Percentiles rank a stretch among this genome's conserved stretches.
phyloP scores from a whole-genome alignment of 2,888 invertebrate genomes.

The Drosophila engyochracea region DNA sequence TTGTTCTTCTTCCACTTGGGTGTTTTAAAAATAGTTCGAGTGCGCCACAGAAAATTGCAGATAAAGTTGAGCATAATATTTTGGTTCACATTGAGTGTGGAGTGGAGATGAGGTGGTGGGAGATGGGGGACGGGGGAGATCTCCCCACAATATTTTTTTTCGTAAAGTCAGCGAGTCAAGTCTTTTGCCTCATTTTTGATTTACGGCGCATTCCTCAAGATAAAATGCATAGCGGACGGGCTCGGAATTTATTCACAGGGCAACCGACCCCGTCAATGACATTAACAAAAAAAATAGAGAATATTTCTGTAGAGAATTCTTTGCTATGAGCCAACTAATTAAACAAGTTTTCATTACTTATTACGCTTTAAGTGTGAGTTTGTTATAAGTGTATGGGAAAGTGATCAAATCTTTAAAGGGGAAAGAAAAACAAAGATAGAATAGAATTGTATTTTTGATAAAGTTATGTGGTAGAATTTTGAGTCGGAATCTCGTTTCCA shows the following conservation, averaged over 20 bases:
- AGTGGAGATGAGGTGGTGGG: not conserved
- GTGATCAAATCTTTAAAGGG: not conserved
- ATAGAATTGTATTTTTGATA: not conserved
- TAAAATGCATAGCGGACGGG: conserved; percentile 41
- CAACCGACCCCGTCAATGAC: conserved; percentile 31
- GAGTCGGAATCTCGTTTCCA: not conserved
- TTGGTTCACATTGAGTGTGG: conserved; percentile 17
- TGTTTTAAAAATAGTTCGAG: conserved; percentile 49
- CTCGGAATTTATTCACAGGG: conserved; percentile 31
- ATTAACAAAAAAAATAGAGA: conserved; percentile 15
- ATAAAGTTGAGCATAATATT: conserved; percentile 29
- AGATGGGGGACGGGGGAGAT: not conserved
- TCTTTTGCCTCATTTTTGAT: conserved; percentile 36
- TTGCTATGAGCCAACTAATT: conserved; percentile 41
- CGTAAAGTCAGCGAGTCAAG: conserved; percentile 31
- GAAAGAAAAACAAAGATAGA: not conserved
- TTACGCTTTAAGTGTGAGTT: conserved; percentile 2
- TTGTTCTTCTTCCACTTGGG: conserved; percentile 16
- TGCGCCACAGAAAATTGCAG: conserved; percentile 44
- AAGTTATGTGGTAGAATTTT: not conserved
- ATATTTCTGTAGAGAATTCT: conserved; percentile 22
- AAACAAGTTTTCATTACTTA: conserved; percentile 5
- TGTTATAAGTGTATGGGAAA: conserved; percentile 5
- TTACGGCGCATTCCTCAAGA: conserved; percentile 42
- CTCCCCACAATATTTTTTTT: not conserved